Evolutionary conservation across 2,888 invertebrate species (phyloP).

Genomic region (Eurytoma californica): DNA sequence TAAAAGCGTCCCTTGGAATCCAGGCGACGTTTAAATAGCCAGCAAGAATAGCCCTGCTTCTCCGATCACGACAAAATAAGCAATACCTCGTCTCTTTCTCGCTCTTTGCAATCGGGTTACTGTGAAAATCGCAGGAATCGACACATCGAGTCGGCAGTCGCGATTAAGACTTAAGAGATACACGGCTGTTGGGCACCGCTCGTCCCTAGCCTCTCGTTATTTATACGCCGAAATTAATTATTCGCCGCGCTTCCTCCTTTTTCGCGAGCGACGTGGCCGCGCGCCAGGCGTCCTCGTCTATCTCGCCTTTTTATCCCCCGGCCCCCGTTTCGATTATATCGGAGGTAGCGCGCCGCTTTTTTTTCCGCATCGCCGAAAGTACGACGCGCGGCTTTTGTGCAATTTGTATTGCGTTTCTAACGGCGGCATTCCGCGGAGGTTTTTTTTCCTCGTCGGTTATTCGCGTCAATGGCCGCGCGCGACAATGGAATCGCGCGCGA

Average conservation of each 20-base stretch:
- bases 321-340: slow-evolving; percentile 9
- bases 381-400: background rate
- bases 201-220: background rate
- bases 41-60: no score
- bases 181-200: no score
- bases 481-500: slow-evolving; percentile 5
- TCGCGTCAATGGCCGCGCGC: background rate
- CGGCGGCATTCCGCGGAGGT: background rate
- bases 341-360: background rate
- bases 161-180: no score
- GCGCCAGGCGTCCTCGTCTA: background rate
- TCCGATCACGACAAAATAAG: no score
- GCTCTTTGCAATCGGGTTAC: no score
- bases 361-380: background rate
- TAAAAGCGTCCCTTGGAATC: no score
- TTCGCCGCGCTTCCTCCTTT: background rate
- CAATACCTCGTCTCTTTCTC: no score
- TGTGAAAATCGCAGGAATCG: no score
- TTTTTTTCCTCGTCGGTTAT: background rate
- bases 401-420: background rate
- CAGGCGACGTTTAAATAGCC: no score
- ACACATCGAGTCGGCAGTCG: no score
- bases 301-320: no score
- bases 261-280: background rate
- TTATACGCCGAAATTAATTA: no score